Conservation (phyloP, 2,797 vertebrate species). For the Chaetophractus vellerosus region DNA sequence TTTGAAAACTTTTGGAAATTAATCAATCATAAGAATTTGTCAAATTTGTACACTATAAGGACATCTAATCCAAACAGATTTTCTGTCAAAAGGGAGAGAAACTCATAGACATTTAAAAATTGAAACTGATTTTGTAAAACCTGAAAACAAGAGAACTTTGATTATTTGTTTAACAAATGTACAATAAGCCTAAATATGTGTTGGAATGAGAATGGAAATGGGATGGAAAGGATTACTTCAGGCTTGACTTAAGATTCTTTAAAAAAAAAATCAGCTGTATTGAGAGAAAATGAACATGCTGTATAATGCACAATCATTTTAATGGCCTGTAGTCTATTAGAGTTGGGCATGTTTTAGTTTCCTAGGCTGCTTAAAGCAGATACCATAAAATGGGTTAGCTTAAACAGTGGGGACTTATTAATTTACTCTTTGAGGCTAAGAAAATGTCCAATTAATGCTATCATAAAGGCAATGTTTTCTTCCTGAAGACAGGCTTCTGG, state of each 20-base stretch:
- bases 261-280: background rate
- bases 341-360: too few relatives aligned
- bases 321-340: background rate
- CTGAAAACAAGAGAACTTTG: background rate
- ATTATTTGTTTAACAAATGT: background rate
- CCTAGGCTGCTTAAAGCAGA: too few relatives aligned
- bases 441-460: too few relatives aligned
- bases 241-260: background rate
- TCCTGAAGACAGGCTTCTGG: too few relatives aligned
- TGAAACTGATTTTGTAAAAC: background rate
- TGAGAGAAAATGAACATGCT: background rate
- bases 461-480: too few relatives aligned
- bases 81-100: background rate
- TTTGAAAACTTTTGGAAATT: background rate
- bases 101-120: background rate
- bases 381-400: too few relatives aligned
- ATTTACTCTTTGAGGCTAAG: too few relatives aligned
- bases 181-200: background rate
- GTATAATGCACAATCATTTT: background rate
- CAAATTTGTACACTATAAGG: background rate
- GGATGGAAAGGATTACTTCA: background rate
- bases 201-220: background rate
- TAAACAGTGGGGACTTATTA: too few relatives aligned
- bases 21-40: background rate
- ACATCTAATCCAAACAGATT: background rate